Conservation (phyloP, 2,797 vertebrate species). For the Hydrophis major region DNA sequence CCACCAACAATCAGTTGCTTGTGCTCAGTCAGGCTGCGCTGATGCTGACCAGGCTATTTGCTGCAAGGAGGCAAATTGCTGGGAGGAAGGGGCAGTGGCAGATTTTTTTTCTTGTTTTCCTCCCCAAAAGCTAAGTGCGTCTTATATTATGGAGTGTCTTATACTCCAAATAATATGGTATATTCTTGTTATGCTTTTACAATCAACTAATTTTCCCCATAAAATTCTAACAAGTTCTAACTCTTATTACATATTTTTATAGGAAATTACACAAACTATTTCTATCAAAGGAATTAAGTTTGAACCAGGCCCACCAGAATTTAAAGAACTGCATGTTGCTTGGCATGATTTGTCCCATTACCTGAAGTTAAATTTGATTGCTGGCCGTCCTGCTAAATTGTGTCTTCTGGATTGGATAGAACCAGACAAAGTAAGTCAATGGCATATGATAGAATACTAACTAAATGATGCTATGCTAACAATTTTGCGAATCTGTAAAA, state of each 20-base stretch:
- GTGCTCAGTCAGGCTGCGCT: no score
- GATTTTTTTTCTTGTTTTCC: no score
- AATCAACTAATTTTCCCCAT: background rate
- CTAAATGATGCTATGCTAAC: rapidly evolving
- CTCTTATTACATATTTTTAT: slow-evolving; percentile 39
- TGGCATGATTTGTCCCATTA: slow-evolving; percentile 76
- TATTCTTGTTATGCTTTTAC: background rate
- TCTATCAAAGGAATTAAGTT: slow-evolving; percentile 79
- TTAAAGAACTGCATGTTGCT: slow-evolving; percentile 83
- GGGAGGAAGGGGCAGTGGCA: no score
- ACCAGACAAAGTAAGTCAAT: slow-evolving; percentile 72
- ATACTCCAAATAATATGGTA: background rate
- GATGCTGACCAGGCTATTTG: no score
- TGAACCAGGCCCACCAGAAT: slow-evolving; percentile 72
- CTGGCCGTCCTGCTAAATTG: slow-evolving; percentile 82
- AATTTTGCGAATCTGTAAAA: background rate
- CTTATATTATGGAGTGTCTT: no score
- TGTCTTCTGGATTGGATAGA: slow-evolving; percentile 75
- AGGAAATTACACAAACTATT: slow-evolving; percentile 77
- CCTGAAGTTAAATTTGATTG: slow-evolving; percentile 73
- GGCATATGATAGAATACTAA: background rate
- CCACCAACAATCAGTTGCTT: no score
- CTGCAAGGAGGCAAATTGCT: no score
- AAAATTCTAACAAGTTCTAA: background rate
- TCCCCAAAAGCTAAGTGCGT: no score